These are phyloP conservation scores for Heliornis fulica DNA, from an alignment of 2,113 vertebrate genomes.

Conservation along the genomic window DNA sequence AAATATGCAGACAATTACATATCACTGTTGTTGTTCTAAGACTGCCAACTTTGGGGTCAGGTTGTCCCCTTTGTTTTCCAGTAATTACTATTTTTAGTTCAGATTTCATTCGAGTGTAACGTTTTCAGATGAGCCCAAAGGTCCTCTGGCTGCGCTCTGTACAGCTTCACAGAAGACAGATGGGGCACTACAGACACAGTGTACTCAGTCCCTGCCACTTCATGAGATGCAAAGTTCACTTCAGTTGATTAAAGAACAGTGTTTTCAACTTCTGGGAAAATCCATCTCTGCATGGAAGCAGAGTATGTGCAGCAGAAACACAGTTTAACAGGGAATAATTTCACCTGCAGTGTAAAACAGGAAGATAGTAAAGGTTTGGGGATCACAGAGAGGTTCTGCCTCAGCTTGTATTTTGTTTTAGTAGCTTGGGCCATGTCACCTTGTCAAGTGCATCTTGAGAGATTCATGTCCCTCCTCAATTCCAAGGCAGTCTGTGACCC, in stretches of 20 bases:
- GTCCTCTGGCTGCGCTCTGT: background rate
- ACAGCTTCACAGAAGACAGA: slow-evolving; percentile 3
- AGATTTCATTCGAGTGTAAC: background rate
- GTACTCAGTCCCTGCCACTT: background rate
- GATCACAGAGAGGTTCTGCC: background rate
- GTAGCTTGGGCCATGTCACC: background rate
- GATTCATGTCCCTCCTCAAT: background rate
- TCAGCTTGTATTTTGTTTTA: background rate
- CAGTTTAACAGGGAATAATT: background rate
- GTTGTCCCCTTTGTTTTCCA: slow-evolving; percentile 55
- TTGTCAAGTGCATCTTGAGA: background rate
- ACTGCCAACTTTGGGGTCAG: background rate
- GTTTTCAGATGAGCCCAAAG: slow-evolving; percentile 19
- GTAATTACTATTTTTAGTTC: slow-evolving; percentile 35
- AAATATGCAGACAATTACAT: background rate
- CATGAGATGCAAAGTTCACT: background rate
- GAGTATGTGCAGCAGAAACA: background rate
- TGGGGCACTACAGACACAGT: background rate
- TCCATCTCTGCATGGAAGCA: background rate
- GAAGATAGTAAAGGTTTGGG: background rate
- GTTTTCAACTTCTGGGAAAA: background rate
- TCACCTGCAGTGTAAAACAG: background rate
- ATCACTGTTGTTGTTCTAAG: background rate
- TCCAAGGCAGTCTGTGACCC: background rate
- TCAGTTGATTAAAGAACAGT: background rate